These are phyloP conservation scores for Chlamydotis undulata DNA, from an alignment of 2,113 vertebrate species.

Conservation along the genomic window DNA sequence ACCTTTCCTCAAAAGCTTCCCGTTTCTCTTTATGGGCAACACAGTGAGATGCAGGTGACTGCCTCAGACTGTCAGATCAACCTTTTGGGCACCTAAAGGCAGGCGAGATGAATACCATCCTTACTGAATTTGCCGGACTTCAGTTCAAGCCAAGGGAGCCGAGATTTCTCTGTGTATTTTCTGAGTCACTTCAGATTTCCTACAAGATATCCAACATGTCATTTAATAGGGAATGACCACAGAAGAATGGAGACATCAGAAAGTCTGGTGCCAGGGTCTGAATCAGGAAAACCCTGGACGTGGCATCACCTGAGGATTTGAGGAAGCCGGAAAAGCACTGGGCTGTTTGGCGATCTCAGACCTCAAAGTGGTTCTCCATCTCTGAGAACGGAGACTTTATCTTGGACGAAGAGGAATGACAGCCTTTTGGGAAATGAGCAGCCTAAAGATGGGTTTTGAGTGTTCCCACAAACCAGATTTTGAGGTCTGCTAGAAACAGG, in stretches of 20 bases:
- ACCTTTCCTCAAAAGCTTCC: not conserved
- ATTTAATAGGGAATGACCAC: not conserved
- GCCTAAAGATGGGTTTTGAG: not conserved
- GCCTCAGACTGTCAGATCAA: not conserved
- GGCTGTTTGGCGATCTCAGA: not conserved
- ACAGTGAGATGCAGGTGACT: not conserved
- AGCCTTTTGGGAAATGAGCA: not conserved
- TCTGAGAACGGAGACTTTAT: not conserved
- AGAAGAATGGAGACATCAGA: not conserved
- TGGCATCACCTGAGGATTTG: not conserved
- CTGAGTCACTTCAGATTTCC: not conserved
- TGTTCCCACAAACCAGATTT: not conserved
- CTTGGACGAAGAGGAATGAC: not conserved
- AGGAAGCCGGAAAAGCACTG: not conserved
- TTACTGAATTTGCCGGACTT: not conserved
- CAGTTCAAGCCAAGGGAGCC: not conserved
- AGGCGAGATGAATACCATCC: not conserved
- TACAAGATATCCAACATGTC: not conserved
- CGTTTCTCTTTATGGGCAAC: not conserved
- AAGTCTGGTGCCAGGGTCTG: not conserved
- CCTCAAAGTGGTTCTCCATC: not conserved
- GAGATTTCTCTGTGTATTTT: not conserved
- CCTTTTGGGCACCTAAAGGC: not conserved
- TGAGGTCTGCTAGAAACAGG: not conserved
- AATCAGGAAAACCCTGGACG: not conserved